Conservation (phyloP, 2,888 invertebrate genomes). For the Parochlus steinenii region DNA sequence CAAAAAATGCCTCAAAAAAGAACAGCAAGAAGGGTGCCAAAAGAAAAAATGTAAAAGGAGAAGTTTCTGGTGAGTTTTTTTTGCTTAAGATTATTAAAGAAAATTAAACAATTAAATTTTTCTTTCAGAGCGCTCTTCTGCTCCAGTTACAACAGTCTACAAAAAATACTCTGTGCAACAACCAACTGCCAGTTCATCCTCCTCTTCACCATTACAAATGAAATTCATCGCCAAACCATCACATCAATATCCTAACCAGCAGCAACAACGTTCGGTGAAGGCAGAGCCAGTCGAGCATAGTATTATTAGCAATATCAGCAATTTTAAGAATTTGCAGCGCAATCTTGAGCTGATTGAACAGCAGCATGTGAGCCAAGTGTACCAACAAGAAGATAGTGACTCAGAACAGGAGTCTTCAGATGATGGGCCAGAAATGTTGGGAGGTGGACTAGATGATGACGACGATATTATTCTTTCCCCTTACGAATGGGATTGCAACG, state of each 20-base stretch:
- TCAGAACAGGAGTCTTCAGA: slow-evolving; percentile 4
- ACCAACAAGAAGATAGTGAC: slow-evolving; percentile 1
- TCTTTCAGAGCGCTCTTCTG: no score
- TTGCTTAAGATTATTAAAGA: no score
- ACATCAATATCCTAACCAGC: not conserved
- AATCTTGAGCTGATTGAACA: slow-evolving; percentile 10
- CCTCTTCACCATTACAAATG: slow-evolving; percentile 2
- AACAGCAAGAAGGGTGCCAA: slow-evolving; percentile 5
- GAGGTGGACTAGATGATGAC: slow-evolving; percentile 3
- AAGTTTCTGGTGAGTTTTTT: no score
- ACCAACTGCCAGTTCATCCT: no score
- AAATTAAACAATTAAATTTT: no score
- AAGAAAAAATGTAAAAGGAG: slow-evolving; percentile 1
- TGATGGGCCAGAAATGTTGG: slow-evolving; percentile 5
- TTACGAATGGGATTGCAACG: slow-evolving; percentile 62
- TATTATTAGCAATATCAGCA: slow-evolving; percentile 10
- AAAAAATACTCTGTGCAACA: slow-evolving; percentile 2
- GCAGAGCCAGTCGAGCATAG: slow-evolving; percentile 6
- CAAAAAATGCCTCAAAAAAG: slow-evolving; percentile 18
- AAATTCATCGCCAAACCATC: slow-evolving; percentile 7
- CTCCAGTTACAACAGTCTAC: no score
- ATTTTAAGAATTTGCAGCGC: slow-evolving; percentile 9
- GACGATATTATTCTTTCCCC: slow-evolving; percentile 29
- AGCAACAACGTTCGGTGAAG: no score
- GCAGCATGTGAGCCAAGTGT: slow-evolving; percentile 2